A percentile compares a stretch with the other conserved stretches of the same genome.
Evolutionary conservation across 2,113 vertebrate species (phyloP).

Genomic region (Sinocyclocheilus anophthalmus): DNA sequence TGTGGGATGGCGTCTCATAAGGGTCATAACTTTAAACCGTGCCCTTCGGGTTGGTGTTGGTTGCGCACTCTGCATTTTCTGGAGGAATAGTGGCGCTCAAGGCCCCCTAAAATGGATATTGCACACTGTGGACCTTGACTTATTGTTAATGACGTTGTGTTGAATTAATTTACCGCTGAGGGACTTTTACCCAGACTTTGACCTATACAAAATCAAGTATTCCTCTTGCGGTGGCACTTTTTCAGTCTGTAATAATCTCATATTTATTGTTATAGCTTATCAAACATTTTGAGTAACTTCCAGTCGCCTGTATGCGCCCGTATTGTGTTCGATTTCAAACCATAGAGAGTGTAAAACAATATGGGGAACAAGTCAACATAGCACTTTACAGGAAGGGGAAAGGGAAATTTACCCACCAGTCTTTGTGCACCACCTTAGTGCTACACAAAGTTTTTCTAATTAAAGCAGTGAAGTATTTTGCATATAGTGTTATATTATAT

Average conservation of each 20-base stretch:
- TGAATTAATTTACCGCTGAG: background rate
- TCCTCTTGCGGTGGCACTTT: background rate
- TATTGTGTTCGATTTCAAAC: background rate
- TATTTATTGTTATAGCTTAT: constrained; percentile 25
- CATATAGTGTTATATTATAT: background rate
- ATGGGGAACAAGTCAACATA: background rate
- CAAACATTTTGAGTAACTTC: background rate
- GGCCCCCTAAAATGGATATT: background rate
- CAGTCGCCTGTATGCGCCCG: background rate
- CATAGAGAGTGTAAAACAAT: background rate
- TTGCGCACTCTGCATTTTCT: background rate
- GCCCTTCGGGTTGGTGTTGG: background rate
- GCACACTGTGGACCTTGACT: background rate
- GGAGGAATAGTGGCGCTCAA: background rate
- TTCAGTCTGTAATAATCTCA: background rate
- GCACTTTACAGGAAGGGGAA: background rate
- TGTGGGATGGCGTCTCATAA: background rate
- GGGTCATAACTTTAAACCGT: background rate
- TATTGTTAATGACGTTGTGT: background rate
- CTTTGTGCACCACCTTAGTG: background rate
- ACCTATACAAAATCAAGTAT: constrained; percentile 6
- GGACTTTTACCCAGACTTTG: constrained; percentile 10
- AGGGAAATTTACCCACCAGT: background rate
- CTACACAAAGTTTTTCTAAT: background rate
- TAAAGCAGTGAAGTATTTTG: background rate